These are phyloP conservation scores for Patella pellucida DNA, from an alignment of 2,888 invertebrate genomes.

Conservation along the genomic window DNA sequence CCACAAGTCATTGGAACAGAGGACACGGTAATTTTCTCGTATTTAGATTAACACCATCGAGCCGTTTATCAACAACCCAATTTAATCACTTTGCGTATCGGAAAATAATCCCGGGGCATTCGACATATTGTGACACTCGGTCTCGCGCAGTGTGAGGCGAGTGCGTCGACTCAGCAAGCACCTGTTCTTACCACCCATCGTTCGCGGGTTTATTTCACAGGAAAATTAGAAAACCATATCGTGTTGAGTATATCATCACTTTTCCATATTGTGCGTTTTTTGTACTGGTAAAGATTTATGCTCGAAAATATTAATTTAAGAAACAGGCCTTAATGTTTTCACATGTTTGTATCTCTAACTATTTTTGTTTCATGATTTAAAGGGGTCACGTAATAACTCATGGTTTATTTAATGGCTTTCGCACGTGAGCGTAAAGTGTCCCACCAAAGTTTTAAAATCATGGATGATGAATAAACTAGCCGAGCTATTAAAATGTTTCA, in stretches of 20 bases:
- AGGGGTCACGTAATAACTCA: no score
- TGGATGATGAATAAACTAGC: no score
- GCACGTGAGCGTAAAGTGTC: no score
- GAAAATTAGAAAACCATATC: slow-evolving; percentile 2
- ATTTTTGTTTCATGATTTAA: no score
- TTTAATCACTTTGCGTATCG: slow-evolving; percentile 2
- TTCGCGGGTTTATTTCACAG: not conserved
- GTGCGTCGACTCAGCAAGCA: not conserved
- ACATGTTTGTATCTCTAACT: no score
- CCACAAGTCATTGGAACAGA: not conserved
- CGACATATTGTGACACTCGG: not conserved
- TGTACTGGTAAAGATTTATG: slow-evolving; percentile 5
- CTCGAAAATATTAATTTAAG: no score
- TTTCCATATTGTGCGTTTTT: slow-evolving; percentile 8
- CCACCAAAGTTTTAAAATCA: no score
- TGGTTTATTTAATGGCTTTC: no score
- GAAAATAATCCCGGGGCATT: not conserved
- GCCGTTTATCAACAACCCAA: not conserved
- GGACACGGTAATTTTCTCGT: slow-evolving; percentile 1
- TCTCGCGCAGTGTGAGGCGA: not conserved
- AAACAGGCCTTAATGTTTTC: no score
- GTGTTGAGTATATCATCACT: slow-evolving; percentile 4
- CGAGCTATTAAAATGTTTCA: no score
- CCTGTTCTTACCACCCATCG: slow-evolving; percentile 10
- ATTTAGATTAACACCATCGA: slow-evolving; percentile 9